phyloP scores from a whole-genome alignment of 2,888 invertebrate genomes.

The Celastrina argiolus region DNA sequence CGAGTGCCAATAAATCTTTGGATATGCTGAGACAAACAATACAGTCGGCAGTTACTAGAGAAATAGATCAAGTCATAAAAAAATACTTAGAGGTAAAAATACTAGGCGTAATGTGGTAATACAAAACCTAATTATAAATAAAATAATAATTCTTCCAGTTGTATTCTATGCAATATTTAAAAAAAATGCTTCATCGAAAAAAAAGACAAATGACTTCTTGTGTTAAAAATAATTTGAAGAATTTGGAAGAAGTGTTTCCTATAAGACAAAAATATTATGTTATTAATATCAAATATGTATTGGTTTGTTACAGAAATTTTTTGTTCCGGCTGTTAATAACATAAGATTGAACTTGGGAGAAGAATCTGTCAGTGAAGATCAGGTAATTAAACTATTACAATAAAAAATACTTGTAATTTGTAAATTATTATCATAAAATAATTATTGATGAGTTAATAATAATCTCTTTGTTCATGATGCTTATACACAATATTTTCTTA shows the following conservation, averaged over 20 bases:
- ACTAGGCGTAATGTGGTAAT: too few species aligned
- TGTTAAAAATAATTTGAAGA: too few species aligned
- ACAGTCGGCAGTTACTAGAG: conserved; percentile 86
- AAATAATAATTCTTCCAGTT: too few species aligned
- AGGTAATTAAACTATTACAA: conserved; percentile 56
- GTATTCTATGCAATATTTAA: too few species aligned
- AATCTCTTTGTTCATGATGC: background rate
- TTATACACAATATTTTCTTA: background rate
- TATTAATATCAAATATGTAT: conserved; percentile 10
- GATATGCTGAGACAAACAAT: conserved; percentile 86
- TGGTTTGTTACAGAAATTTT: conserved; percentile 81
- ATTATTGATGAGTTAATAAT: conserved; percentile 38
- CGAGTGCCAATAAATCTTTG: conserved; percentile 84
- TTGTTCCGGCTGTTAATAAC: conserved; percentile 87
- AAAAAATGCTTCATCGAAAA: too few species aligned
- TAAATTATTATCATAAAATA: too few species aligned
- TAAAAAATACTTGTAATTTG: background rate
- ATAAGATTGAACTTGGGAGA: conserved; percentile 86
- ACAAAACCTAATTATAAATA: too few species aligned
- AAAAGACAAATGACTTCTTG: too few species aligned
- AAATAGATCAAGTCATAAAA: conserved; percentile 86
- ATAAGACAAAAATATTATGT: too few species aligned
- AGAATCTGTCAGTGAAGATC: conserved; percentile 86
- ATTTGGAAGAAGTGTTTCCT: too few species aligned
- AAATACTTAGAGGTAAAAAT: conserved; percentile 84